Conservation (phyloP, 2,888 invertebrate species). For the Erannis defoliaria region DNA sequence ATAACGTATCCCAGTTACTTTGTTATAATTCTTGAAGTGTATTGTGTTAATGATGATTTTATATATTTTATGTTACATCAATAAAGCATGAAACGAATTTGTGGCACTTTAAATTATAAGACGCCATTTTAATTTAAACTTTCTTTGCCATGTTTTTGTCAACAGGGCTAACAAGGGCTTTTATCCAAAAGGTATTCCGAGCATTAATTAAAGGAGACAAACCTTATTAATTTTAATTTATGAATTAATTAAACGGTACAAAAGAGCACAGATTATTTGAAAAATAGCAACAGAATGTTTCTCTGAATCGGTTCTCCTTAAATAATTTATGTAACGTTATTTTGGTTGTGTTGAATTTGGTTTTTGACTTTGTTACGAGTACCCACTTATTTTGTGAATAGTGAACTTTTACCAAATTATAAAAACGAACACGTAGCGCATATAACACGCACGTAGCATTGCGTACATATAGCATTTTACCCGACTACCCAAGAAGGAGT, state of each 20-base stretch:
- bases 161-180: slow-evolving; percentile 17
- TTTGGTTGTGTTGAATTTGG: not conserved
- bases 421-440: no score
- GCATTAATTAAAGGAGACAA: slow-evolving; percentile 27
- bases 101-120: not conserved
- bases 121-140: slow-evolving; percentile 21
- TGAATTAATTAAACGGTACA: slow-evolving; percentile 36
- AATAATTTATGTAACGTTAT: slow-evolving; percentile 9
- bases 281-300: slow-evolving; percentile 29
- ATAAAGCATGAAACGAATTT: not conserved
- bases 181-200: slow-evolving; percentile 25
- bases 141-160: slow-evolving; percentile 24
- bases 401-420: not conserved
- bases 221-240: slow-evolving; percentile 37
- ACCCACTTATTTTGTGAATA: not conserved
- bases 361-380: not conserved
- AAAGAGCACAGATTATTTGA: slow-evolving; percentile 32
- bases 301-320: slow-evolving; percentile 20
- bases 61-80: not conserved
- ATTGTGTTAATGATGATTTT: no score
- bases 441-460: no score
- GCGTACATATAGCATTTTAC: no score
- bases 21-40: no score
- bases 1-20: no score
- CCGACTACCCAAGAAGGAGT: no score